Evolutionary conservation across 1,140 invertebrate genomes (phyloP), one percentile per base, ranked within the genome.

Genomic region (Tenebrio molitor): DNA sequence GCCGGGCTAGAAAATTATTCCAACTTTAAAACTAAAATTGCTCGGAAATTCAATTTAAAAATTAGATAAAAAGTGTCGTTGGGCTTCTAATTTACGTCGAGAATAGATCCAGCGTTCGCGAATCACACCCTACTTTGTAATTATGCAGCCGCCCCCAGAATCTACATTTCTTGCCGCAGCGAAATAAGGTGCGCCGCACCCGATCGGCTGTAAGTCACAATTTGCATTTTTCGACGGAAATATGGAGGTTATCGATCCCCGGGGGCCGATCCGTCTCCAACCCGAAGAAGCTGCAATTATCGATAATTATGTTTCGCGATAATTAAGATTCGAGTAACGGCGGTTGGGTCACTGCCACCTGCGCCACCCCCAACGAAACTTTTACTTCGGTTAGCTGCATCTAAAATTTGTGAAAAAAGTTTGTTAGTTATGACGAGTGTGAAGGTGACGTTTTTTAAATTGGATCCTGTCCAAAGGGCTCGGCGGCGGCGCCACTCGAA

Each of bases 11-110:
- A 10, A 1, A 50, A 42, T 42, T 42, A 42, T 42, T 42, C 41
- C 2, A 16, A 12, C 44, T 46, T 46, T 19, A 17, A 19, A 53
- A 53, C 50, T 58, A 58, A 29, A 58, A 58, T 58, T 58, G 8
- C 23, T 12, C 23, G 16, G 15, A 12, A 58, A 58, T 29, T 58
- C 50, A 29, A 29, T 58, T 58, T 58, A 17, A 29, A 58, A 58
- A 25, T 58, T 58, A 58, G 23, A 58, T 29, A 14, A 39, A 23
- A 25, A 25, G 15, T 29, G 10, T 21, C 17, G 4, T 8, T 50
- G 6, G 4, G 36, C 36, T 7, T 12, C 3, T 39, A 39, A 39
- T 39, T 39, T 39, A 39, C 12, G 2, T 12, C 36, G 25, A 29
- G 3, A 29, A 29, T 29, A 29, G 25, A 29, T 29, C 8, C n/a